These are phyloP conservation scores for Phlogophora meticulosa DNA, from an alignment of 2,888 invertebrate genomes.

Conservation along the genomic window DNA sequence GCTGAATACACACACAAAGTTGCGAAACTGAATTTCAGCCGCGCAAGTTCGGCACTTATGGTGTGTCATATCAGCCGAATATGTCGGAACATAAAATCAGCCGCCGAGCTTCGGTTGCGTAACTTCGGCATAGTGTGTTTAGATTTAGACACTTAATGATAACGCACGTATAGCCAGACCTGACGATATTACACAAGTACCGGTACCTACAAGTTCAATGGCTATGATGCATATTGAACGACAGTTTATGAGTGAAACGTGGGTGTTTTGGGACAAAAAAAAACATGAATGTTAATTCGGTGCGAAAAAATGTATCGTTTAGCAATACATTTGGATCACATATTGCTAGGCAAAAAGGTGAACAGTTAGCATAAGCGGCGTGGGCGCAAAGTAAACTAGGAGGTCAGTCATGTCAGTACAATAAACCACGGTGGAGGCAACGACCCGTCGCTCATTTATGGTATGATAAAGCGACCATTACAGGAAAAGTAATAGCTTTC, in stretches of 20 bases:
- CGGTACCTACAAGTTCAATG: conserved; percentile 44
- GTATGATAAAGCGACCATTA: conserved; percentile 61
- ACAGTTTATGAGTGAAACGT: conserved; percentile 34
- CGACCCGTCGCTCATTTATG: conserved; percentile 65
- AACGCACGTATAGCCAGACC: conserved; percentile 10
- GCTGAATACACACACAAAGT: too few species aligned
- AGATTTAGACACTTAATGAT: too few species aligned
- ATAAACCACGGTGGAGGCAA: conserved; percentile 63
- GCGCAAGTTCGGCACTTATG: too few species aligned
- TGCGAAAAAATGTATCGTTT: conserved; percentile 49
- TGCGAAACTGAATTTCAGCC: too few species aligned
- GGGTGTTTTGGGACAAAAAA: conserved; percentile 44
- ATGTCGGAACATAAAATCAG: too few species aligned
- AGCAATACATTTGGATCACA: conserved; percentile 61
- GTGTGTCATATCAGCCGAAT: too few species aligned
- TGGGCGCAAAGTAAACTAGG: conserved; percentile 78
- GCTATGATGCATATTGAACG: conserved; percentile 18
- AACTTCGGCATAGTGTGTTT: too few species aligned
- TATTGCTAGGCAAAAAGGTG: conserved; percentile 68
- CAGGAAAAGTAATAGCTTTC: conserved; percentile 63
- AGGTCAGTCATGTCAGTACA: conserved; percentile 74
- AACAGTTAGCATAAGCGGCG: conserved; percentile 74
- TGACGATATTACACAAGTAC: conserved; percentile 13
- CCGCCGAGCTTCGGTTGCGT: too few species aligned
- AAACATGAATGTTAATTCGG: conserved; percentile 37